Conservation (phyloP, 2,797 vertebrate species). For the Echeneis naucrates region DNA sequence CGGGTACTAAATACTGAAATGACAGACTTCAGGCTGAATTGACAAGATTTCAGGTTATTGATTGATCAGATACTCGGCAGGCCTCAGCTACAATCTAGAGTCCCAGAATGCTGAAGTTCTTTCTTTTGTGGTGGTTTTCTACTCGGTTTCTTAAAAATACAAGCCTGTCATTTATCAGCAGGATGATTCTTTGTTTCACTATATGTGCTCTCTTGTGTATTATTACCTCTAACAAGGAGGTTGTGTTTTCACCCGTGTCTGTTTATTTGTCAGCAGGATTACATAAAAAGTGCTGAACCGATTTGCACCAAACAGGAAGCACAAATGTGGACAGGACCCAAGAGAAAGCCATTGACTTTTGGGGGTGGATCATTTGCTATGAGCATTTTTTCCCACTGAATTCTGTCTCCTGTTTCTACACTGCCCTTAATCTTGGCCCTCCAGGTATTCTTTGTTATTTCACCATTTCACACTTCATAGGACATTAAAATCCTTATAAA, state of each 20-base stretch:
- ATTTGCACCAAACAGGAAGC: no score
- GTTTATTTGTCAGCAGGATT: no score
- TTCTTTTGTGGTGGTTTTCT: constrained; percentile 39
- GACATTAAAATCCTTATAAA: no score
- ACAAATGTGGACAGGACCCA: no score
- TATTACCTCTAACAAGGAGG: background rate
- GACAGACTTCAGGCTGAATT: constrained; percentile 31
- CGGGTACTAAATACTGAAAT: constrained; percentile 61
- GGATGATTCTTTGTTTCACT: constrained; percentile 26
- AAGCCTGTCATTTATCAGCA: constrained; percentile 42
- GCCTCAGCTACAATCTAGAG: background rate
- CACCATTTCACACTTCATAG: constrained; percentile 24
- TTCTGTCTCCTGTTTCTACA: no score
- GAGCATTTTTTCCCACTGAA: no score
- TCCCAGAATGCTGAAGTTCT: constrained; percentile 22
- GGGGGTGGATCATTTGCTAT: no score
- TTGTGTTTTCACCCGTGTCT: no score
- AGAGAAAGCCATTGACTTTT: no score
- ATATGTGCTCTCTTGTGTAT: constrained; percentile 4
- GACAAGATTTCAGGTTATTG: constrained; percentile 45
- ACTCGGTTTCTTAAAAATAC: constrained; percentile 53
- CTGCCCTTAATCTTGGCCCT: no score
- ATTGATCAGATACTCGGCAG: constrained; percentile 36
- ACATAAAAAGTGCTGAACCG: no score
- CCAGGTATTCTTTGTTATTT: constrained; percentile 2